Evolutionary conservation across 2,888 invertebrate genomes (phyloP), one percentile per base, ranked within the genome.

Genomic region (Rhamnusium bicolor): DNA sequence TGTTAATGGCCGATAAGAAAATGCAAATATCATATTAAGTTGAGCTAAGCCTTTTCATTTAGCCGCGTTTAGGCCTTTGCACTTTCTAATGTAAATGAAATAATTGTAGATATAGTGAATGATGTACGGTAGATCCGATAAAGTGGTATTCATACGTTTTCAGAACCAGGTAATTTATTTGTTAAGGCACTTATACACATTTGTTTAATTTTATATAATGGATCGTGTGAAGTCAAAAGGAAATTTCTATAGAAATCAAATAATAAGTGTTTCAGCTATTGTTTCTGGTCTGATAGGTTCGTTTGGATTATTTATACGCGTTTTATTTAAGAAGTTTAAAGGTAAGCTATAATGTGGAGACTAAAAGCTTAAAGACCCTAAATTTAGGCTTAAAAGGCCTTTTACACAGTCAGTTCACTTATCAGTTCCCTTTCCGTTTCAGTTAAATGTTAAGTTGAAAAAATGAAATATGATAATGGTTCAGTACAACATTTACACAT

Each of bases 11-110:
- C 12, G 51, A 69, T 63, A 51, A 53, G 49, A 60, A 69, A 63
- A 72, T 69, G 63, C 63, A 65, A 72, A 72, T 65, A 58, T 46
- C 53, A 56, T 63, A 54, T 40, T 40, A n/a, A n/a, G 12, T 12
- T 4, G 40, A n/a, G 10, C 12, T 69, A 40, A 62, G 49, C 47
- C 68, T 72, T 72, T 66, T 62, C 65, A 51, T 70, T 63, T 58
- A 49, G 32, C 32, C 32, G 32, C 32, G 0, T 40, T 40, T 40
- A 62, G 54, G 56, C 54, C 58, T 65, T 63, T 60, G 51, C 63
- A 72, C 72, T 72, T 72, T 72, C 72, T 72, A 72, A 72, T 72
- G 72, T 62, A 69, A 72, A 72, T 72, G 63, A 47, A 51, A 69
- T 72, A 72, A 72, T 72, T 72, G 61, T 40, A 61, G 19, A 46